Percentiles rank a stretch among this genome's conserved stretches.
Evolutionary conservation across 2,888 invertebrate species (phyloP).

Genomic region (Crossocerus cetratus): DNA sequence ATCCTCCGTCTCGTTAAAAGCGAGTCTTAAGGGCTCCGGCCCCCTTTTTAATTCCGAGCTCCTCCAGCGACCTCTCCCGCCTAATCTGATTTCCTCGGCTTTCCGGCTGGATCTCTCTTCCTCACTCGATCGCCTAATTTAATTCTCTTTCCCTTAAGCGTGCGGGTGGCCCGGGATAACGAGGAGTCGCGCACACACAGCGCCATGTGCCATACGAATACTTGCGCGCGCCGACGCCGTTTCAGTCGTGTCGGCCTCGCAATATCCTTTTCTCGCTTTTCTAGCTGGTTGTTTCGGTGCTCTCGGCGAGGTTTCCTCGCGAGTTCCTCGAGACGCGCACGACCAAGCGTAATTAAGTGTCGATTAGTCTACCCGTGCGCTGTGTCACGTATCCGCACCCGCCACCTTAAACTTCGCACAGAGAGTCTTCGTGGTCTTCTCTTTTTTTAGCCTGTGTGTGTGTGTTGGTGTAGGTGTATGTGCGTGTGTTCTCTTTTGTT

Average conservation of each 20-base stretch:
- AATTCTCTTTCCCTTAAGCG: not conserved
- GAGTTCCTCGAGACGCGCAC: conserved; percentile 37
- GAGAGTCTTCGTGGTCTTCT: not conserved
- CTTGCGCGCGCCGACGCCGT: too few relatives aligned
- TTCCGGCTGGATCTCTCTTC: too few relatives aligned
- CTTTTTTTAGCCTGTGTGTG: not conserved
- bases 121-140: too few relatives aligned
- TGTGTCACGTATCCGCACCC: not conserved
- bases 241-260: too few relatives aligned
- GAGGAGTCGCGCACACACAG: not conserved
- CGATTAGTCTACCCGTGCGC: not conserved
- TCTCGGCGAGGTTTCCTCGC: too few relatives aligned
- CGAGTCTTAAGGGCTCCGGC: not conserved
- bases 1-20: not conserved
- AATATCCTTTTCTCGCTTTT: conserved; percentile 8
- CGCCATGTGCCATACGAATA: not conserved
- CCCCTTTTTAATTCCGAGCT: not conserved
- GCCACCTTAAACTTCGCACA: not conserved
- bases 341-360: conserved; percentile 25
- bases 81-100: too few relatives aligned
- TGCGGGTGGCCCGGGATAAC: conserved; percentile 49
- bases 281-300: not conserved
- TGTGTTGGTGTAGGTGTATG: not conserved
- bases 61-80: not conserved
- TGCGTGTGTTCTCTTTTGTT: not conserved